Evolutionary conservation across 2,888 invertebrate genomes (phyloP), one percentile per base, ranked within the genome.

Genomic region (Brenthis hecate): DNA sequence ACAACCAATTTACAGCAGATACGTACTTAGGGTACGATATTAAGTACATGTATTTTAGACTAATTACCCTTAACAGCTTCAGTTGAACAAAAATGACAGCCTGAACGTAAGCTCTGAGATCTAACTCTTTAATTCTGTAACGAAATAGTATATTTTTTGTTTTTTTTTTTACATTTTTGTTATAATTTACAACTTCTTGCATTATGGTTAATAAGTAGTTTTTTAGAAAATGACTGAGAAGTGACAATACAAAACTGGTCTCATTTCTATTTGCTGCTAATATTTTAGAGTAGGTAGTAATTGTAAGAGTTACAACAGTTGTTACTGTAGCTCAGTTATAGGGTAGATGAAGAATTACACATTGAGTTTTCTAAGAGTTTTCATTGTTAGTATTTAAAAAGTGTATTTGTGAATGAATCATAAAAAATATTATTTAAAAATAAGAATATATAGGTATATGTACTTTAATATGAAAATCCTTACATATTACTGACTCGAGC

Each of bases 171-270:
- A 47, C 32, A 58, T 36, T 36, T 28, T 43, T 55, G 43, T 47
- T 58, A 8, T 43, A 5, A 13, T 51, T 19, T 43, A 53, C n/a
- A 16, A 53, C 16, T 53, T 16, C 16, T 19, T 8, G 53, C 36
- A 62, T 53, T 62, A 62, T 28, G 61, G 62, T 66, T 54, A 69
- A 58, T 63, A 61, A 56, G 65, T 71, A 71, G 66, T 57, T 64
- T 62, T 66, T 62, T 88, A 86, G 81, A 79, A 82, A 85, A 82
- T 81, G 91, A 92, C 91, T 92, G 92, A 92, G 81, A 79, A 79
- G 81, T 77, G 91, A 92, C 91, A 92, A 92, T 91, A 91, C 85
- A 81, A 80, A 80, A 83, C 83, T 83, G 89, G 87, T 87, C 86
- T 87, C 84, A 84, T 85, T 87, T 85, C 82, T 78, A 83, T 81